Conservation (phyloP, 2,797 vertebrate species). For the Hybognathus amarus region DNA sequence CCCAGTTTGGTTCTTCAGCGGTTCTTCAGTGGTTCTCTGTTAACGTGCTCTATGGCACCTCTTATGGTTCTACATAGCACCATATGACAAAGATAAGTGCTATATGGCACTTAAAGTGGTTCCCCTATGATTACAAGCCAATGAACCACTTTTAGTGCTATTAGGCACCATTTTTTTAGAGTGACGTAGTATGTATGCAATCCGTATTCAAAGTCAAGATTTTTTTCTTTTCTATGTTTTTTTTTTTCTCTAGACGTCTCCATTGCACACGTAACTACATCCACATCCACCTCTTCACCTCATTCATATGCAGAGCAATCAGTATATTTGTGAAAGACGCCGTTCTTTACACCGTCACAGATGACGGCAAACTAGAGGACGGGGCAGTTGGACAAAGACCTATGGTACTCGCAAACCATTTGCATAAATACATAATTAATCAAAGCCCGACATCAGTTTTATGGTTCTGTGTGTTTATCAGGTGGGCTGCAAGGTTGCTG, state of each 20-base stretch:
- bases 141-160: too few species aligned
- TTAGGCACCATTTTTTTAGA: too few species aligned
- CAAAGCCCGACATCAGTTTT: neutral
- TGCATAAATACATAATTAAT: slow-evolving; percentile 7
- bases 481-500: slow-evolving; percentile 89
- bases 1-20: too few species aligned
- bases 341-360: slow-evolving; percentile 81
- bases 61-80: too few species aligned
- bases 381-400: slow-evolving; percentile 62
- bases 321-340: slow-evolving; percentile 91
- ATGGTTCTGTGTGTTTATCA: slow-evolving; percentile 58
- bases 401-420: slow-evolving; percentile 55
- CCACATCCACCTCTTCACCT: slow-evolving; percentile 90
- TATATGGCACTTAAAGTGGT: too few species aligned
- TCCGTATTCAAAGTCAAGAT: neutral
- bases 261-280: slow-evolving; percentile 94
- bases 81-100: too few species aligned
- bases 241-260: slow-evolving; percentile 76
- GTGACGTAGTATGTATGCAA: too few species aligned
- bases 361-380: slow-evolving; percentile 52
- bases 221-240: neutral
- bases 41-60: too few species aligned
- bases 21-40: too few species aligned
- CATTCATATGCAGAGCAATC: slow-evolving; percentile 88
- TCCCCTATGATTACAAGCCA: too few species aligned